Evolutionary conservation across 1,140 invertebrate genomes (phyloP), one percentile per base, ranked within the genome.

Genomic region (Bombus affinis): DNA sequence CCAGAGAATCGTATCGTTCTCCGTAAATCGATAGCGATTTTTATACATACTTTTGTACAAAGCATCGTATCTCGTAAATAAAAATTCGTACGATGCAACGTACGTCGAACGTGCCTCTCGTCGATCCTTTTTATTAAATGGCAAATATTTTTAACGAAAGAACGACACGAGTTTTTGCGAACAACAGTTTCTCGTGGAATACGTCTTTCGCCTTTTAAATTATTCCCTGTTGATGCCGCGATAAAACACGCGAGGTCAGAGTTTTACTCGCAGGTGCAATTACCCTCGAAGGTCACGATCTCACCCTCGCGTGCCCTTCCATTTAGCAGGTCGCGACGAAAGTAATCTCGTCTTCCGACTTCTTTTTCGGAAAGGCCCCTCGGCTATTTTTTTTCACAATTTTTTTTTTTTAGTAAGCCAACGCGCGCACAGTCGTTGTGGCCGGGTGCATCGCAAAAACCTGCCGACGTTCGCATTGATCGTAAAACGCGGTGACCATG

Each of bases 31-130:
- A 68, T 68, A 25, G 18, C 10, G 22, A 10, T 25, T 37, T 37
- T 37, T 35, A 1, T 2, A 18, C 47, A 3, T 3, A 13, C 10
- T 3, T 13, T 44, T 13, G 0, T 0, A 13, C 0, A 0, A 0
- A 44, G 47, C 47, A 8, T 53, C 47, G 47, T 8, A 8, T 2
- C 47, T 22, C 5, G 0, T 2, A 8, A 53, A 53, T 53, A 53
- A 18, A 2, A 6, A 53, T 53, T 53, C 47, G 47, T 18, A 47
- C 5, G 47, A 15, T 1, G 13, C 44, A 3, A 10, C 42, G 1
- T 39, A 39, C 0, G 4, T 39, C 37, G 37, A 42, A 12, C 39
- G 1, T 42, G 12, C 39, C 39, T 42, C 0, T 10, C 1, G 39
- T 42, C 1, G 12, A 44, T 44, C 12, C 42, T 13, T 44, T 44